Evolutionary conservation across 2,888 invertebrate species (phyloP).

Genomic region (Zootermopsis nevadensis): DNA sequence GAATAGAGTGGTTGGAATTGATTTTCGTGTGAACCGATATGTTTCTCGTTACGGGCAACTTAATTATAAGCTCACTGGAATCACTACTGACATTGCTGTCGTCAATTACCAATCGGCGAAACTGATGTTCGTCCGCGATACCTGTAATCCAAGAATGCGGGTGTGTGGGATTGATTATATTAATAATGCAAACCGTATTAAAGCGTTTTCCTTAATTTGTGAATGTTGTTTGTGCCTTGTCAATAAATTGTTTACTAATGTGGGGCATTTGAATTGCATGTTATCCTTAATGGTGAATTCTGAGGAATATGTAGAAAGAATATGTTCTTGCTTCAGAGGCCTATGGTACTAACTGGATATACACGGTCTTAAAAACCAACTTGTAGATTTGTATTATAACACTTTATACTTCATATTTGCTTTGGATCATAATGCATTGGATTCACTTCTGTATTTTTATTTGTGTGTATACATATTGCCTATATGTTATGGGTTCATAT

Average conservation of each 20-base stretch:
- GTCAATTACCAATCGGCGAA: conserved; percentile 41
- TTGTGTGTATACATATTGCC: too few species aligned
- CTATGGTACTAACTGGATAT: neutral
- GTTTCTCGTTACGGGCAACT: conserved; percentile 13
- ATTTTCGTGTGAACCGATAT: conserved; percentile 9
- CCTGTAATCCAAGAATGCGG: conserved; percentile 9
- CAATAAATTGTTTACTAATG: conserved; percentile 1
- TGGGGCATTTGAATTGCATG: conserved; percentile 2
- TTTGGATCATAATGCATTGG: too few species aligned
- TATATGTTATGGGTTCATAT: too few species aligned
- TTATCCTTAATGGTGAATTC: neutral
- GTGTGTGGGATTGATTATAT: neutral
- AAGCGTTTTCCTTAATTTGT: neutral
- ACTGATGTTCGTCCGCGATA: conserved; percentile 38
- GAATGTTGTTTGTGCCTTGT: neutral
- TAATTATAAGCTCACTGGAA: conserved; percentile 32
- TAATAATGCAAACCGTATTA: neutral
- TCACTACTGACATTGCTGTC: conserved; percentile 35
- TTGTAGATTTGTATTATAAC: too few species aligned
- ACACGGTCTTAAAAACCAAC: neutral
- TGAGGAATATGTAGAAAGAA: neutral
- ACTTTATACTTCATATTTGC: too few species aligned
- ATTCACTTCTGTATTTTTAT: too few species aligned
- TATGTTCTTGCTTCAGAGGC: neutral
- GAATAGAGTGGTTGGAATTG: neutral